phyloP scores from a whole-genome alignment of 2,888 invertebrate genomes.

The Leucania comma region DNA sequence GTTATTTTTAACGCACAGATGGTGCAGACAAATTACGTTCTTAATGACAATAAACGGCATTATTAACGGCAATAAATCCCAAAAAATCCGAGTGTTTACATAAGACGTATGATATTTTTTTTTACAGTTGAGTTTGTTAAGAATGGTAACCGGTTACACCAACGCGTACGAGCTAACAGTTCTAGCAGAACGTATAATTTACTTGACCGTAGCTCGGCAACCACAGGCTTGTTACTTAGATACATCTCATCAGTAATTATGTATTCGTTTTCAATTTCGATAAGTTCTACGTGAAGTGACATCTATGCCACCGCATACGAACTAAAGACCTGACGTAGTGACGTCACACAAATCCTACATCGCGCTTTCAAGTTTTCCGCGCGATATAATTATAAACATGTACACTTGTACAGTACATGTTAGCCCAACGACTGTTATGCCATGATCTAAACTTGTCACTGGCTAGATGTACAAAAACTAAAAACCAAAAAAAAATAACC shows the following conservation, averaged over 20 bases:
- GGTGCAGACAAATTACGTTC: background rate
- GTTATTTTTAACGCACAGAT: background rate
- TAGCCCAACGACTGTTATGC: too few relatives aligned
- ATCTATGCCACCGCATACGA: too few relatives aligned
- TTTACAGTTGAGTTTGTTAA: constrained; percentile 37
- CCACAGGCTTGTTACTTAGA: constrained; percentile 13
- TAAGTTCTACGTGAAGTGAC: background rate
- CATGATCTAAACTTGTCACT: too few relatives aligned
- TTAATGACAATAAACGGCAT: constrained; percentile 20
- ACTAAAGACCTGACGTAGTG: too few relatives aligned
- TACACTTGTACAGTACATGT: too few relatives aligned
- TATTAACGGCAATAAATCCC: constrained; percentile 12
- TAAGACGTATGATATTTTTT: constrained; percentile 2
- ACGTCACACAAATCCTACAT: too few relatives aligned
- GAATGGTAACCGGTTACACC: constrained; percentile 32
- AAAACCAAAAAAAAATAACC: too few relatives aligned
- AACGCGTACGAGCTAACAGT: constrained; percentile 14
- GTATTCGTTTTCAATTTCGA: background rate
- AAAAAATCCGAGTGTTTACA: background rate
- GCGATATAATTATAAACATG: too few relatives aligned
- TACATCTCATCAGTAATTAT: constrained; percentile 8
- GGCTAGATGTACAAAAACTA: too few relatives aligned
- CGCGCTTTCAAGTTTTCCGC: too few relatives aligned
- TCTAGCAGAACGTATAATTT: constrained; percentile 27
- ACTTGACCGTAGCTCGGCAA: constrained; percentile 22